phyloP scores from a whole-genome alignment of 2,797 vertebrate genomes.

The Myotis myotis region DNA sequence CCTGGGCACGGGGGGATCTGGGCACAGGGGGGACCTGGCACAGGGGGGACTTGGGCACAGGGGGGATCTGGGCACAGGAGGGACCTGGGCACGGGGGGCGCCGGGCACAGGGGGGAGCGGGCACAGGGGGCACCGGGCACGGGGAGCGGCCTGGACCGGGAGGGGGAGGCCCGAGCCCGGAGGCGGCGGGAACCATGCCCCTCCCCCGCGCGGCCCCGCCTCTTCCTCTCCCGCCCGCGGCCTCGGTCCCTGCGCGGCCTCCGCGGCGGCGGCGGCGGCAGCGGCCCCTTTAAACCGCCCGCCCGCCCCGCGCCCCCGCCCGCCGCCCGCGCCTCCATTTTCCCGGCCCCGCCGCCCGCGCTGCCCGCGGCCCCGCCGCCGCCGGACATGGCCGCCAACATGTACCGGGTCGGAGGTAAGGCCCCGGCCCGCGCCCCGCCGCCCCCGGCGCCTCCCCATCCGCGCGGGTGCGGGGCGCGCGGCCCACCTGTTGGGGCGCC shows the following conservation, averaged over 20 bases:
- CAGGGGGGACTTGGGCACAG: too few relatives aligned
- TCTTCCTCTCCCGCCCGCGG: conserved; percentile 74
- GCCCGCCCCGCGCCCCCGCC: conserved; percentile 58
- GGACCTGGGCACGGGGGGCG: too few relatives aligned
- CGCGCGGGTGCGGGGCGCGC: not conserved
- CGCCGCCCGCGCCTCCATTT: conserved; percentile 74
- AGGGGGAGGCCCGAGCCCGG: conserved; percentile 30
- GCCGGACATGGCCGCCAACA: conserved; percentile 82
- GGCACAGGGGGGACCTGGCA: too few relatives aligned
- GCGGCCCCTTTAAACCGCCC: conserved; percentile 75
- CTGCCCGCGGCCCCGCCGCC: conserved; percentile 52
- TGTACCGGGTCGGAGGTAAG: conserved; percentile 85
- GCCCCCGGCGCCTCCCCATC: not conserved
- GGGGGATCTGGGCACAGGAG: too few relatives aligned
- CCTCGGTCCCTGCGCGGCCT: conserved; percentile 71
- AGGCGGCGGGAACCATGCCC: conserved; percentile 54
- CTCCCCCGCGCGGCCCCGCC: conserved; percentile 68
- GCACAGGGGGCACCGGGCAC: too few relatives aligned
- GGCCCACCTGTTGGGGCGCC: conserved; percentile 48
- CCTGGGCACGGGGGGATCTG: too few relatives aligned
- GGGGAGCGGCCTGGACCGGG: not conserved
- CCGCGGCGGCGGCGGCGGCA: conserved; percentile 72
- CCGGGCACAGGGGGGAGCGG: too few relatives aligned
- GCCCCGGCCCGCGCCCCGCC: not conserved
- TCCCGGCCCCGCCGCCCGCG: conserved; percentile 67